These are phyloP conservation scores for Argyra leucocephala DNA, from an alignment of 2,888 invertebrate species.

Conservation along the genomic window DNA sequence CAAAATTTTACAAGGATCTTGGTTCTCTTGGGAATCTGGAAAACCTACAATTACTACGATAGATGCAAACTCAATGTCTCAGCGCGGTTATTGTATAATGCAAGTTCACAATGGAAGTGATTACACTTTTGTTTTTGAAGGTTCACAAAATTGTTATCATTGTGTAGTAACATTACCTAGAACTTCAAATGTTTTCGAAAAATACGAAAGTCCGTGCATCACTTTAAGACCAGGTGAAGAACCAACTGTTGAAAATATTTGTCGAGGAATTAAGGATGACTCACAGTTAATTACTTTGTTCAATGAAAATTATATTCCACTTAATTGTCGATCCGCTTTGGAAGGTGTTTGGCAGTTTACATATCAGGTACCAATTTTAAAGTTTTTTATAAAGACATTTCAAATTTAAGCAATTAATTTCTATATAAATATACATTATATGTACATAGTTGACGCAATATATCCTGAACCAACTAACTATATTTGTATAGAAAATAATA, in stretches of 20 bases:
- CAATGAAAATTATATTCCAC: conserved; percentile 79
- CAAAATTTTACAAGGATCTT: conserved; percentile 67
- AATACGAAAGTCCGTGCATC: conserved; percentile 76
- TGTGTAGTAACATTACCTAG: conserved; percentile 77
- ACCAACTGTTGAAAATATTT: conserved; percentile 68
- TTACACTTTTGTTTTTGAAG: conserved; percentile 73
- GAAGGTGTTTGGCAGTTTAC: conserved; percentile 97
- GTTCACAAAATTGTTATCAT: conserved; percentile 59
- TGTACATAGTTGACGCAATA: background rate
- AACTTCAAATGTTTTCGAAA: conserved; percentile 81
- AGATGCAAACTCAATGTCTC: conserved; percentile 68
- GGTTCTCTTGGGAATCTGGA: conserved; percentile 88
- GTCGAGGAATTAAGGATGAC: conserved; percentile 61
- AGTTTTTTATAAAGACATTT: no score
- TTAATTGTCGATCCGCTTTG: conserved; percentile 83
- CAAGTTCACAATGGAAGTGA: conserved; percentile 69
- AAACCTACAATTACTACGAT: conserved; percentile 70
- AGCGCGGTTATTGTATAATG: conserved; percentile 62
- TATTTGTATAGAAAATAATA: conserved; percentile 9
- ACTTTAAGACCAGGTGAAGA: conserved; percentile 54
- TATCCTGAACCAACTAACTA: background rate
- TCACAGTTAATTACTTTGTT: conserved; percentile 78
- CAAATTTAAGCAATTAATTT: no score
- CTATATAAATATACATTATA: no score
- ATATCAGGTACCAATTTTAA: conserved; percentile 58